Conservation (phyloP, 1,140 invertebrate genomes). For the Pseudomyrmex sp. region DNA sequence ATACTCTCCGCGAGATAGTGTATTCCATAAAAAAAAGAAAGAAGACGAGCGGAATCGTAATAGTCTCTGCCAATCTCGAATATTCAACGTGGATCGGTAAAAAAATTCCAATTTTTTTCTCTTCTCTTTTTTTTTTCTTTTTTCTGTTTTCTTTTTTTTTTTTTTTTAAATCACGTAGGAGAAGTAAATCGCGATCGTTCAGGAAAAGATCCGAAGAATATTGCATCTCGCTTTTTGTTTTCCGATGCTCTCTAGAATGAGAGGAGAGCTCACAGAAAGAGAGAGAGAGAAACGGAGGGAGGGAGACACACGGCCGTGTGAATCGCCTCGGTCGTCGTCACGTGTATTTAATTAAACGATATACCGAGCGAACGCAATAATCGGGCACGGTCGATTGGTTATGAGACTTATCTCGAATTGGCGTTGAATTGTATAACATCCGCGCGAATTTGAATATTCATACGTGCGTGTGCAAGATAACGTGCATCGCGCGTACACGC, state of each 20-base stretch:
- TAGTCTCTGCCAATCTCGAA: conserved; percentile 9
- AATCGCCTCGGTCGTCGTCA: conserved; percentile 39
- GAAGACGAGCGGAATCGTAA: conserved; percentile 6
- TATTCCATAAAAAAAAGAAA: conserved; percentile 35
- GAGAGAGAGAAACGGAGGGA: not conserved
- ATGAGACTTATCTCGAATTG: conserved; percentile 68
- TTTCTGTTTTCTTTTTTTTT: not conserved
- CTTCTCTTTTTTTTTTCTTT: too few species aligned
- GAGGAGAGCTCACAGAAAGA: not conserved
- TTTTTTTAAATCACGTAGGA: conserved; percentile 24
- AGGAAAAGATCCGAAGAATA: conserved; percentile 3
- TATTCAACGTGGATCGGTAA: conserved; percentile 9
- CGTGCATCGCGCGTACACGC: conserved; percentile 47
- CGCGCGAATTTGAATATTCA: conserved; percentile 64
- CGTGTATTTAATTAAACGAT: conserved; percentile 70
- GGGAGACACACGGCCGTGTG: not conserved
- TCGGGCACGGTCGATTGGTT: conserved; percentile 67
- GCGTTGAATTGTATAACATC: conserved; percentile 61
- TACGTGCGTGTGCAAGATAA: conserved; percentile 47
- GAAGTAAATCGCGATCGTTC: conserved; percentile 24
- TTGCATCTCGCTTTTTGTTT: not conserved
- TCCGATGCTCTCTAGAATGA: not conserved
- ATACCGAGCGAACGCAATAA: conserved; percentile 62
- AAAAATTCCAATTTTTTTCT: not conserved
- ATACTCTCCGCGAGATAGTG: conserved; percentile 5